These are phyloP conservation scores for Leptinotarsa tumamoca DNA, from an alignment of 2,888 invertebrate species.

Conservation along the genomic window DNA sequence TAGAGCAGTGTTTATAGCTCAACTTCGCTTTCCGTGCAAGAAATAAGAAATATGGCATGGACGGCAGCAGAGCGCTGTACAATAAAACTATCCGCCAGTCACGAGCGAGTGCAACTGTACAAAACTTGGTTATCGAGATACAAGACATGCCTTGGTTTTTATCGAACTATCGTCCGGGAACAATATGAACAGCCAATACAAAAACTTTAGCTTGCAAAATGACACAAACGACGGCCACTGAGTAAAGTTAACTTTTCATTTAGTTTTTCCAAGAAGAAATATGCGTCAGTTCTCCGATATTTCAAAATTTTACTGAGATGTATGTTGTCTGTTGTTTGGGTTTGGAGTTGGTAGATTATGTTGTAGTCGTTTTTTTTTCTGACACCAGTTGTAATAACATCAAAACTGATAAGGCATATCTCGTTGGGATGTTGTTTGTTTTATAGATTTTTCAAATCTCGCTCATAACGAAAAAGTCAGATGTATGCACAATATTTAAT, in stretches of 20 bases:
- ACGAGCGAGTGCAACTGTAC: slow-evolving; percentile 48
- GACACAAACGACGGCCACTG: slow-evolving; percentile 31
- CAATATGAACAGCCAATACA: slow-evolving; percentile 44
- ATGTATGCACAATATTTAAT: too few species aligned
- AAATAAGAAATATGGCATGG: slow-evolving; percentile 43
- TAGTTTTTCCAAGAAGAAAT: slow-evolving; percentile 27
- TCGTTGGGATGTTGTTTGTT: too few species aligned
- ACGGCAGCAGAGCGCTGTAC: slow-evolving; percentile 28
- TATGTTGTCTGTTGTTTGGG: too few species aligned
- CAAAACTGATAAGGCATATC: too few species aligned
- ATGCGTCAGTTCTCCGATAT: slow-evolving; percentile 25
- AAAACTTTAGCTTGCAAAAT: slow-evolving; percentile 47
- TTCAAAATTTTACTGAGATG: not conserved
- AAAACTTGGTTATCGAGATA: slow-evolving; percentile 53
- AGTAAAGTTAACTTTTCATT: slow-evolving; percentile 16
- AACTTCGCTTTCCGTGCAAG: slow-evolving; percentile 39
- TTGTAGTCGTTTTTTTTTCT: too few species aligned
- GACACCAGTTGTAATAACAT: too few species aligned
- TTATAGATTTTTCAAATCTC: too few species aligned
- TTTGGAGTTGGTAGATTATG: too few species aligned
- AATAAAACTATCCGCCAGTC: slow-evolving; percentile 38
- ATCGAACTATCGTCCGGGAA: slow-evolving; percentile 40
- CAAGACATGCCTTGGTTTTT: slow-evolving; percentile 47
- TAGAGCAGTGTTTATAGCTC: slow-evolving; percentile 52
- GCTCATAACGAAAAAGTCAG: too few species aligned